Conservation (phyloP, 2,797 vertebrate genomes). For the Bufotes viridis region DNA sequence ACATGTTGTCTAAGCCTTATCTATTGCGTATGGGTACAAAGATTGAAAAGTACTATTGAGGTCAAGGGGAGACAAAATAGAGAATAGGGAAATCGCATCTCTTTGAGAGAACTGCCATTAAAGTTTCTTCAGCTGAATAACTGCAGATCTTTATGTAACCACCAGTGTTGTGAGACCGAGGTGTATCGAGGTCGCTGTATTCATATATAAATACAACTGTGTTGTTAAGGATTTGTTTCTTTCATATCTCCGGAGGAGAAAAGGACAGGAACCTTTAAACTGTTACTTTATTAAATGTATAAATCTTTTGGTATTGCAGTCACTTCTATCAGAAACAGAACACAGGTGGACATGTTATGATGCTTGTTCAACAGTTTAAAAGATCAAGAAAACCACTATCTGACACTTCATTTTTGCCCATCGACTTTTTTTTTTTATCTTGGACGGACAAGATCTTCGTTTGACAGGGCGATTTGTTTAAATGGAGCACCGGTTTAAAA, state of each 20-base stretch:
- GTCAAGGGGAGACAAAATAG: background rate
- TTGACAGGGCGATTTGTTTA: background rate
- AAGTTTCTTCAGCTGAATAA: background rate
- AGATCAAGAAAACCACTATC: background rate
- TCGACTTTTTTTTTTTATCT: slow-evolving; percentile 8
- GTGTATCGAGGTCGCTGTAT: slow-evolving; percentile 15
- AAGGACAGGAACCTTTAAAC: slow-evolving; percentile 13
- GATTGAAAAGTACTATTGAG: background rate
- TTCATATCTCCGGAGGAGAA: slow-evolving; percentile 22
- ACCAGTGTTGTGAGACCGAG: slow-evolving; percentile 1
- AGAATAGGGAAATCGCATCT: background rate
- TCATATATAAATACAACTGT: slow-evolving; percentile 15
- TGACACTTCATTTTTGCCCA: background rate
- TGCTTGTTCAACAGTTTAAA: slow-evolving; percentile 2
- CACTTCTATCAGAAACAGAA: background rate
- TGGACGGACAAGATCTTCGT: background rate
- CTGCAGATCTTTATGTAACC: background rate
- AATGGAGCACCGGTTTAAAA: background rate
- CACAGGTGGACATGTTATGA: background rate
- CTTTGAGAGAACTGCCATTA: background rate
- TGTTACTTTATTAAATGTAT: slow-evolving; percentile 33
- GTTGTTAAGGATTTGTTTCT: slow-evolving; percentile 23
- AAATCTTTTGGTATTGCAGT: slow-evolving; percentile 7
- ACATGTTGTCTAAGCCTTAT: background rate
- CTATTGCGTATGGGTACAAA: background rate